Conservation (phyloP, 1,140 invertebrate genomes). For the Micrasema longulum region DNA sequence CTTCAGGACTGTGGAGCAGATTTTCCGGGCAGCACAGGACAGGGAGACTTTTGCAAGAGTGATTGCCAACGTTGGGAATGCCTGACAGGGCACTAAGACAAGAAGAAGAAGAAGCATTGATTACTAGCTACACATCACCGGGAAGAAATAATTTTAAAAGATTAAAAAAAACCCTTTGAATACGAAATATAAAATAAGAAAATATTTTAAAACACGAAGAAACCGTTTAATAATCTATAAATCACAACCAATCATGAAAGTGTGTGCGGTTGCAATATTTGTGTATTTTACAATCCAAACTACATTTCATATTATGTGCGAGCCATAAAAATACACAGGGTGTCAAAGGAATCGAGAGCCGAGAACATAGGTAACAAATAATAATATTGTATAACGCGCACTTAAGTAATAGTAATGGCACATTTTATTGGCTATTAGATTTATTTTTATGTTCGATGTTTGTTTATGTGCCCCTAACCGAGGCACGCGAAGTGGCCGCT, state of each 20-base stretch:
- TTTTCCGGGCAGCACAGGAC: no score
- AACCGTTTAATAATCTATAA: conserved; percentile 17
- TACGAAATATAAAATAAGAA: no score
- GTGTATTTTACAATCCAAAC: conserved; percentile 14
- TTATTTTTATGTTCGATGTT: conserved; percentile 69
- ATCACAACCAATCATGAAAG: neutral
- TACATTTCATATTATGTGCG: conserved; percentile 1
- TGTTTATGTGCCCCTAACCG: conserved; percentile 68
- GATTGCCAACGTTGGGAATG: no score
- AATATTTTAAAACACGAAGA: no score
- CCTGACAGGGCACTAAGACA: no score
- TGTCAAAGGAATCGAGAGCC: conserved; percentile 48
- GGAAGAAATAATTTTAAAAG: no score
- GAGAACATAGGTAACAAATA: conserved; percentile 48
- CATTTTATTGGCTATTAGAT: conserved; percentile 70
- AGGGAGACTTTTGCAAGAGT: no score
- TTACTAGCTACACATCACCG: no score
- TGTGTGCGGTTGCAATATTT: conserved; percentile 5
- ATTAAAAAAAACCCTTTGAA: no score
- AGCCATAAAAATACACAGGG: conserved; percentile 39
- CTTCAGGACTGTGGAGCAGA: no score
- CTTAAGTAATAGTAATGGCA: conserved; percentile 70
- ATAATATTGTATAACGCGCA: conserved; percentile 56
- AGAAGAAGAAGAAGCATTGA: no score
- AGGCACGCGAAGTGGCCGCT: conserved; percentile 59